phyloP scores from a whole-genome alignment of 1,140 invertebrate genomes.

The Argopecten irradians region DNA sequence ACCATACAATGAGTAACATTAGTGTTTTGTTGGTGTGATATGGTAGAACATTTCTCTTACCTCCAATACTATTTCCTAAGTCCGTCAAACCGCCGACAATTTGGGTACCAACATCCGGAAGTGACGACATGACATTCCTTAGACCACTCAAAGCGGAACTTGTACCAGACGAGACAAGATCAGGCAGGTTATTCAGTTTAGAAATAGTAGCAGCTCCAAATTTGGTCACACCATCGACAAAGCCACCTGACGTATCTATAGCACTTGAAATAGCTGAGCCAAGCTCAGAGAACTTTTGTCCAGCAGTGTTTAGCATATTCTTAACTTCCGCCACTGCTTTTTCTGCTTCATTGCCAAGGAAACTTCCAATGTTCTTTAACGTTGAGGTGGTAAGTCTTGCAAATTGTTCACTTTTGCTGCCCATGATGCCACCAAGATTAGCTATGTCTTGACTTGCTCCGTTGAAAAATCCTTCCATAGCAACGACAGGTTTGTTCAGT shows the following conservation, averaged over 20 bases:
- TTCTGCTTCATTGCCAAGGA: not conserved
- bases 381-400: not conserved
- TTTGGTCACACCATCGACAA: not conserved
- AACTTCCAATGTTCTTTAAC: not conserved
- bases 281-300: not conserved
- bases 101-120: conserved; percentile 4
- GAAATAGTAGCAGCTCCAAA: not conserved
- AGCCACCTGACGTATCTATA: not conserved
- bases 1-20: no score
- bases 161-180: not conserved
- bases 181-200: not conserved
- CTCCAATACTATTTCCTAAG: not conserved
- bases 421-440: not conserved
- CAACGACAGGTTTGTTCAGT: conserved; percentile 1
- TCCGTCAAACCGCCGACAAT: not conserved
- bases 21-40: no score
- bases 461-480: not conserved
- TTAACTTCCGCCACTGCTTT: not conserved
- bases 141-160: not conserved
- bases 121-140: conserved; percentile 1
- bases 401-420: not conserved
- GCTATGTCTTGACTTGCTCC: conserved; percentile 12
- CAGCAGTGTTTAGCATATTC: not conserved
- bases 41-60: no score
- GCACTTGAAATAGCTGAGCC: not conserved